Evolutionary conservation across 2,113 vertebrate species (phyloP).

Genomic region (Clarias macrocephalus): DNA sequence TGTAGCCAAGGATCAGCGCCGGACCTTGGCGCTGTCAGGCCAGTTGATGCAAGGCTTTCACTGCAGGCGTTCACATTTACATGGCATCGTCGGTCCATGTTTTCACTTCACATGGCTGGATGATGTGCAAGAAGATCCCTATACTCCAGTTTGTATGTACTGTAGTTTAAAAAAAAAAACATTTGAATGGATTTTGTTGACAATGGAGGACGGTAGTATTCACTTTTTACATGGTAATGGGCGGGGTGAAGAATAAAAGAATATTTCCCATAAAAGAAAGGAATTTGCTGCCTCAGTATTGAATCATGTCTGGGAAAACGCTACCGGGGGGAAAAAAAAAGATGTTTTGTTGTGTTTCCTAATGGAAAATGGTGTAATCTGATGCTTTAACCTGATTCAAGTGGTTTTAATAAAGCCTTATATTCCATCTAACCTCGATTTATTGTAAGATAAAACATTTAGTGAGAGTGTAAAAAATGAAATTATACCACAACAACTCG

Average conservation of each 20-base stretch:
- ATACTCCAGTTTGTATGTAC: neutral
- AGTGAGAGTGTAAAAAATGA: neutral
- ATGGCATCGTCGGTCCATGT: neutral
- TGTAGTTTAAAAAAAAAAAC: neutral
- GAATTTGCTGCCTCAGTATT: neutral
- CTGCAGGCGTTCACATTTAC: neutral
- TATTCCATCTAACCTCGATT: neutral
- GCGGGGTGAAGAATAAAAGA: neutral
- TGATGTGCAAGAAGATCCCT: neutral
- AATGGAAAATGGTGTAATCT: neutral
- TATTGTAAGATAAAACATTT: neutral
- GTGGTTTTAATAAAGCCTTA: neutral
- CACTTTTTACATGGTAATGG: neutral
- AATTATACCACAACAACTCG: neutral
- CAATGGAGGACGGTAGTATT: neutral
- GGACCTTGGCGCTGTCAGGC: conserved; percentile 40
- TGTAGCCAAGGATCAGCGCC: conserved; percentile 62
- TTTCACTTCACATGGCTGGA: conserved; percentile 11
- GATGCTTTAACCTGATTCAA: neutral
- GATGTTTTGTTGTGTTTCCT: neutral
- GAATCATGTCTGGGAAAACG: neutral
- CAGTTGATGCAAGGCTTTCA: conserved; percentile 55
- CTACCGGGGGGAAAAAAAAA: neutral
- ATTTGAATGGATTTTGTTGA: neutral
- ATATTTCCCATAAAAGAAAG: neutral